These are phyloP conservation scores for Triplophysa dalaica DNA, from an alignment of 2,113 vertebrate species.

Conservation along the genomic window DNA sequence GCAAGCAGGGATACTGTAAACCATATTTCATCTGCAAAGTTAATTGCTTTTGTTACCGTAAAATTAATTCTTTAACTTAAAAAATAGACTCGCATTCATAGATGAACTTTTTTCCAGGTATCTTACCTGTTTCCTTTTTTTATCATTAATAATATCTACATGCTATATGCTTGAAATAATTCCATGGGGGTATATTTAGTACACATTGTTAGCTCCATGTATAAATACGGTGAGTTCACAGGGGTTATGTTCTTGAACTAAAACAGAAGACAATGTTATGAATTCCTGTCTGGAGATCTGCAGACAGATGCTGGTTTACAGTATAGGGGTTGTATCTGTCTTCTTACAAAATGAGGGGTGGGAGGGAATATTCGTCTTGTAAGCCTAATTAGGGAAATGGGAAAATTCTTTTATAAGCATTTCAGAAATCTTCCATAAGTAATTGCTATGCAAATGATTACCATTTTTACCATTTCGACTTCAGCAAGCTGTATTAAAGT, in stretches of 20 bases:
- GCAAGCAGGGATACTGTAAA: not conserved
- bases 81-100: no score
- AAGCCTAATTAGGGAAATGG: conserved; percentile 46
- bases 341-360: conserved; percentile 19
- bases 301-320: conserved; percentile 33
- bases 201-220: conserved; percentile 11
- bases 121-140: not conserved
- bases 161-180: conserved; percentile 13
- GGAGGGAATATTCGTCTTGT: not conserved
- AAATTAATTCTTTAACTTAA: no score
- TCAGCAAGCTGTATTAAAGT: conserved; percentile 50
- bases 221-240: conserved; percentile 17
- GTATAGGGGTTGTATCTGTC: conserved; percentile 28
- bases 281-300: conserved; percentile 30
- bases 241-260: conserved; percentile 14
- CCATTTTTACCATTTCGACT: conserved; percentile 61
- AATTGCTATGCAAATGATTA: conserved; percentile 60
- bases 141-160: not conserved
- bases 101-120: not conserved
- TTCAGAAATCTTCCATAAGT: conserved; percentile 29
- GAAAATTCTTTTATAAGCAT: not conserved
- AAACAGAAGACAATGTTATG: conserved; percentile 28
- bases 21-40: no score
- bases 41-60: no score
- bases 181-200: conserved; percentile 9